A percentile compares a stretch with the other conserved stretches of the same genome.
Conservation (phyloP, 2,113 vertebrate genomes). For the Chrysochloris asiatica region DNA sequence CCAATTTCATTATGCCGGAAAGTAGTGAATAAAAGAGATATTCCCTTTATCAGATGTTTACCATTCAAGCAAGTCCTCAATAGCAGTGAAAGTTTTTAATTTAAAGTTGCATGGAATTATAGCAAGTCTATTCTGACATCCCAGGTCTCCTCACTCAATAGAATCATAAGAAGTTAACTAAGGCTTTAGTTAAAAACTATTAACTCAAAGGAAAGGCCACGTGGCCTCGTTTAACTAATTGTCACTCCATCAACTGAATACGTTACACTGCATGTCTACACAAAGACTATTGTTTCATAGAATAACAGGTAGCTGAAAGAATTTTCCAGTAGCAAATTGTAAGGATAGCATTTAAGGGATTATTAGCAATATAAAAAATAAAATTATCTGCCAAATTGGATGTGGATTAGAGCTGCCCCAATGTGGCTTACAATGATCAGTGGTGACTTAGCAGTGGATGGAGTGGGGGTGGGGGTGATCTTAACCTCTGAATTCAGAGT, state of each 20-base stretch:
- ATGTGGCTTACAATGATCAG: constrained; percentile 8
- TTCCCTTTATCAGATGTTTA: neutral
- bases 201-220: constrained; percentile 48
- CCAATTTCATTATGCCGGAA: neutral
- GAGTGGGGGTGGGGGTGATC: no score
- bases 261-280: constrained; percentile 62
- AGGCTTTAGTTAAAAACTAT: neutral
- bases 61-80: neutral
- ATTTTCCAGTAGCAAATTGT: constrained; percentile 68
- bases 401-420: neutral
- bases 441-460: constrained; percentile 56
- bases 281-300: constrained; percentile 78
- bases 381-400: constrained; percentile 39
- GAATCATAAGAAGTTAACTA: constrained; percentile 55
- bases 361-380: constrained; percentile 67
- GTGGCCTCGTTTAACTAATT: constrained; percentile 66
- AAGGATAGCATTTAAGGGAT: constrained; percentile 77
- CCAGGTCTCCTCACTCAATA: neutral
- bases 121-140: constrained; percentile 65
- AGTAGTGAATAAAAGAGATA: neutral
- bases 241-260: constrained; percentile 68
- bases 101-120: constrained; percentile 1
- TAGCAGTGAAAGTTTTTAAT: neutral
- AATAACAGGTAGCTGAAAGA: constrained; percentile 70
- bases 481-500: constrained; percentile 43